These are phyloP conservation scores for Neotoxoptera formosana DNA, from an alignment of 1,140 invertebrate genomes.

Conservation along the genomic window DNA sequence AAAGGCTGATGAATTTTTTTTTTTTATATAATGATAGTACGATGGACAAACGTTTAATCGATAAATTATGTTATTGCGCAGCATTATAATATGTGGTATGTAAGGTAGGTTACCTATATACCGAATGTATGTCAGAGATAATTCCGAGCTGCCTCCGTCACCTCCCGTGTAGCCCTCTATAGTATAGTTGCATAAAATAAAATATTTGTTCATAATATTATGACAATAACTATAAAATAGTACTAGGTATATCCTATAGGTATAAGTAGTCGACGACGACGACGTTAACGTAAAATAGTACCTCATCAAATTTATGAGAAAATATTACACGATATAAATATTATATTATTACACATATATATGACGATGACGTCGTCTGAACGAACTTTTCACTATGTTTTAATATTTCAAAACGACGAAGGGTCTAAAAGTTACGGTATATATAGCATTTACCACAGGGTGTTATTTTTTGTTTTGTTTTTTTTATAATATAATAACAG, in stretches of 20 bases:
- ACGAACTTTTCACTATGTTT: not conserved
- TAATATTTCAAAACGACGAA: not conserved
- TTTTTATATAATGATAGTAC: not conserved
- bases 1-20: too few relatives aligned
- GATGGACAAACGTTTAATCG: not conserved
- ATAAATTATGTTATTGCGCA: too few relatives aligned
- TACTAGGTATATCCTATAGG: not conserved
- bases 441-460: not conserved
- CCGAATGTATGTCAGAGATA: not conserved
- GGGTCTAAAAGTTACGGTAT: not conserved
- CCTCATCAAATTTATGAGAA: not conserved
- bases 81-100: too few relatives aligned
- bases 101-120: too few relatives aligned
- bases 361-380: not conserved
- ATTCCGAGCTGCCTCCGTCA: not conserved
- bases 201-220: not conserved
- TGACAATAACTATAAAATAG: not conserved
- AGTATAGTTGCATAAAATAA: not conserved
- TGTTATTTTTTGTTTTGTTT: not conserved
- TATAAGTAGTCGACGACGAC: not conserved
- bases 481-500: not conserved
- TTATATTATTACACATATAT: not conserved
- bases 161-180: too few relatives aligned
- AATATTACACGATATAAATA: not conserved
- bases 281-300: not conserved